Evolutionary conservation across 2,797 vertebrate genomes (phyloP).

Genomic region (Myripristis jacobus): DNA sequence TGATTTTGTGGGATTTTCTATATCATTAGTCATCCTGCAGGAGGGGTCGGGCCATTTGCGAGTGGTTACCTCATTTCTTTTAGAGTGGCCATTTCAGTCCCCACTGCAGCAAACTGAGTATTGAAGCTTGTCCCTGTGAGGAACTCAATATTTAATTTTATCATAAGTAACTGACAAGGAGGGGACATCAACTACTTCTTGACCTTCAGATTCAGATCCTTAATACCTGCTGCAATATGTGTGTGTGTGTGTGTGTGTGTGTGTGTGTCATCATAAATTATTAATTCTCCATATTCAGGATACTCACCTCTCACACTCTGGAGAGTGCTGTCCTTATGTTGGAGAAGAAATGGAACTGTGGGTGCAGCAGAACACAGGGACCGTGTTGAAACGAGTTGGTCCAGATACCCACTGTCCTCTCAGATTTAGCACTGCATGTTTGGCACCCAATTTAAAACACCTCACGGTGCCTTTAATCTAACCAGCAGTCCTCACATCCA

Average conservation of each 20-base stretch:
- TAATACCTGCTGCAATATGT: slow-evolving; percentile 34
- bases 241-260: neutral
- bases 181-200: slow-evolving; percentile 42
- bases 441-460: slow-evolving; percentile 51
- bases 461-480: slow-evolving; percentile 58
- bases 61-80: too few relatives aligned
- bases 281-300: slow-evolving; percentile 72
- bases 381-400: slow-evolving; percentile 49
- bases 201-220: slow-evolving; percentile 53
- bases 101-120: slow-evolving; percentile 16
- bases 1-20: slow-evolving; percentile 8
- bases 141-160: slow-evolving; percentile 66
- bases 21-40: slow-evolving; percentile 32
- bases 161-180: slow-evolving; percentile 50
- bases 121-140: slow-evolving; percentile 24
- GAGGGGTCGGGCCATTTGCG: slow-evolving; percentile 17
- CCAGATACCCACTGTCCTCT: slow-evolving; percentile 26
- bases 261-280: slow-evolving; percentile 60
- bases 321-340: slow-evolving; percentile 41
- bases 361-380: slow-evolving; percentile 36
- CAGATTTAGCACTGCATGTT: slow-evolving; percentile 48
- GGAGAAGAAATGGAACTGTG: slow-evolving; percentile 50
- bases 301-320: slow-evolving; percentile 59
- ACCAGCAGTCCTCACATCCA: slow-evolving; percentile 33
- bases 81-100: slow-evolving; percentile 20